Percentiles rank a stretch among this genome's conserved stretches.
These are phyloP conservation scores for Mycalesis mineus DNA, from an alignment of 2,888 invertebrate genomes.

Conservation along the genomic window DNA sequence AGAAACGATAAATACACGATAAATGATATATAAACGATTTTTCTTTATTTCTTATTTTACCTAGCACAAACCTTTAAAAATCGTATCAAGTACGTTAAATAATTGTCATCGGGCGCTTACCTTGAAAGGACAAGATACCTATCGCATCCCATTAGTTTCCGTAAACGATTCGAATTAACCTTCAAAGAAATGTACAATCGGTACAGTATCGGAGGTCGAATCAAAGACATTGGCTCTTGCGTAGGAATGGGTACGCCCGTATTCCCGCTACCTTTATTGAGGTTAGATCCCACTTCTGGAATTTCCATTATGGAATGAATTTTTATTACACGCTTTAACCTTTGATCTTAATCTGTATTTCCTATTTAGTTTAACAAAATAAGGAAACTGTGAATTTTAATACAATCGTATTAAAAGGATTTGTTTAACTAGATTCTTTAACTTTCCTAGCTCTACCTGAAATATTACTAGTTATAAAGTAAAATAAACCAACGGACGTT, in stretches of 20 bases:
- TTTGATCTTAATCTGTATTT: conserved; percentile 25
- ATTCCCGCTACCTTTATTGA: conserved; percentile 27
- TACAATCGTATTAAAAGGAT: no score
- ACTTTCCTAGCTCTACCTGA: no score
- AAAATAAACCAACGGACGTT: no score
- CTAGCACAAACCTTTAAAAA: not conserved
- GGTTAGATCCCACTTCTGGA: conserved; percentile 20
- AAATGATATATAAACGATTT: no score
- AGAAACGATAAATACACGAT: no score
- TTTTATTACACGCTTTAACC: conserved; percentile 18
- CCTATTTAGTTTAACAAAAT: conserved; percentile 2
- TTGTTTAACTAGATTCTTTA: no score
- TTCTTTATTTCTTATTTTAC: no score
- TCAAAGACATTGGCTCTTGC: conserved; percentile 23
- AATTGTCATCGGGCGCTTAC: not conserved
- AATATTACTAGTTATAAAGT: no score
- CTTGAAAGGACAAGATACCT: not conserved
- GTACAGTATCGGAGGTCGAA: conserved; percentile 27
- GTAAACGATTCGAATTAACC: conserved; percentile 14
- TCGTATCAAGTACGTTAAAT: not conserved
- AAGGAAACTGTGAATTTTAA: not conserved
- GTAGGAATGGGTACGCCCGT: conserved; percentile 29
- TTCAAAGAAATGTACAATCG: conserved; percentile 11
- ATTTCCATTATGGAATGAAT: conserved; percentile 24
- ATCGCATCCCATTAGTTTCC: conserved; percentile 7